These are phyloP conservation scores for Chloroceryle aenea DNA, from an alignment of 2,113 vertebrate genomes.

Conservation along the genomic window DNA sequence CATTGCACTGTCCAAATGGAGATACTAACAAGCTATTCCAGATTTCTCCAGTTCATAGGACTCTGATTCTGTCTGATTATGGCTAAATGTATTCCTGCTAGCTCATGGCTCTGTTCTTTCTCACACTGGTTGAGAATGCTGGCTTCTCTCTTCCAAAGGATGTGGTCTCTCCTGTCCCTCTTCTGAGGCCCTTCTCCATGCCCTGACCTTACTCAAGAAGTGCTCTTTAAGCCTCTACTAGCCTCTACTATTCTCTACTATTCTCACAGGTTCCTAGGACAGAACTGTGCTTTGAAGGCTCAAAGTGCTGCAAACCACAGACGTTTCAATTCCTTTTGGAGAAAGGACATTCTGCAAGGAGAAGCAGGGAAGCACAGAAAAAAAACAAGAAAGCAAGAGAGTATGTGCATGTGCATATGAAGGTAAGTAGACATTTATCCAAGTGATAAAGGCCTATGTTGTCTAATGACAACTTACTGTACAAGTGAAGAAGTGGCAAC, in stretches of 20 bases:
- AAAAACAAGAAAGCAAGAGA: neutral
- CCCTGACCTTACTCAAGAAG: neutral
- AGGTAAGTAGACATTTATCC: neutral
- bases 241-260: neutral
- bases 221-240: neutral
- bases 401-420: fast-evolving
- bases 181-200: neutral
- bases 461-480: neutral
- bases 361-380: neutral
- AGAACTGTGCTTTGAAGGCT: neutral
- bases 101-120: neutral
- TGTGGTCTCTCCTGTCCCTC: neutral
- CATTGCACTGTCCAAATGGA: neutral
- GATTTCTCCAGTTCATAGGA: neutral
- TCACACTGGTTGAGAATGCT: neutral
- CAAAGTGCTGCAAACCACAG: neutral
- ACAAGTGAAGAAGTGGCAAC: neutral
- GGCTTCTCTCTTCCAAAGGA: neutral
- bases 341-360: neutral
- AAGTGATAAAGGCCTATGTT: neutral
- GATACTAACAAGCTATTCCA: neutral
- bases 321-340: neutral
- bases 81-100: neutral
- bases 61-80: neutral
- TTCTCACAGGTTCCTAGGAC: neutral